Evolutionary conservation across 2,797 vertebrate genomes (phyloP), one percentile per base, ranked within the genome.

Genomic region (Spinibarbus caldwelli): DNA sequence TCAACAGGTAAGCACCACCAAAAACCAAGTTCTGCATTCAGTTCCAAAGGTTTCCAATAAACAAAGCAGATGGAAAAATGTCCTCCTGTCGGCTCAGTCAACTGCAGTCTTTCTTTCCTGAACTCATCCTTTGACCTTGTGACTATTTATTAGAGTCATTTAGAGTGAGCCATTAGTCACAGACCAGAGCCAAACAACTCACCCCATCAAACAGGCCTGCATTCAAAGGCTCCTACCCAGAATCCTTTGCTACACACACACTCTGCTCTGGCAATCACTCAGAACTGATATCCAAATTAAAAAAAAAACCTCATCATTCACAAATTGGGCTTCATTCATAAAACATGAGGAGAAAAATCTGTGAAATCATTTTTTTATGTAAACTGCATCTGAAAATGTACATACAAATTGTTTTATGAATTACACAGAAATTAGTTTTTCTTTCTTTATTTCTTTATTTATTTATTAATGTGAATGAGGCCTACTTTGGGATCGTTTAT

Each of bases 181-280:
- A 88, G 66, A 68, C 23, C 62, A 83, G 85, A 86, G 70, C 68
- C 89, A 92, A 91, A 92, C 89, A 92, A 80, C 83, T 87, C 83
- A 80, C 72, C 87, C 73, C 85, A 85, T 84, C 84, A 90, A 90
- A 90, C 89, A 90, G 79, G 86, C 80, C 85, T 64, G 62, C 76
- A 79, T 78, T 70, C 84, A 86, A 84, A 89, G 80, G 47, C 82
- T 79, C 45, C 80, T 82, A 84, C 76, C 85, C 86, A 90, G 80
- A 78, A 81, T 81, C 84, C 68, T 62, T 67, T 49, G 47, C 47
- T 26, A 23, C 66, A 41, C 67, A 38, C 34, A n/a, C 67, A 3
- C 34, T 6, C n/a, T 15, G 1, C 45, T 34, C 70, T 26, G 70
- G 70, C 6, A 26, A 79, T 34, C 34, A 43, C 36, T 21, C 66